phyloP scores from a whole-genome alignment of 2,113 vertebrate genomes.

The Rallus limicola region DNA sequence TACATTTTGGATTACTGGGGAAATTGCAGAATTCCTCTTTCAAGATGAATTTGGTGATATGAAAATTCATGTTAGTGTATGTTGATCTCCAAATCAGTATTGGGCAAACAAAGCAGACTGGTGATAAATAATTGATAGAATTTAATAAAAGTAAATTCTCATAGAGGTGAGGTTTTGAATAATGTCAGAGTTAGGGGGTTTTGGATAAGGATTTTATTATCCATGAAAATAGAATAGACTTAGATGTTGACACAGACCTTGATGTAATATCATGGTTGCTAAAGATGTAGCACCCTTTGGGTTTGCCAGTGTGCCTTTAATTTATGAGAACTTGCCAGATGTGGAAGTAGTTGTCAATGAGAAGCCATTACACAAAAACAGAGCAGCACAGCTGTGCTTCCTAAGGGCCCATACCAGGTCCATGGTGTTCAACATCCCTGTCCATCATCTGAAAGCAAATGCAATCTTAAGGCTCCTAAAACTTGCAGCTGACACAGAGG shows the following conservation, averaged over 20 bases:
- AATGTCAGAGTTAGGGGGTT: background rate
- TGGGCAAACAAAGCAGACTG: background rate
- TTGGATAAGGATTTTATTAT: background rate
- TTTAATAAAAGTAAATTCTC: background rate
- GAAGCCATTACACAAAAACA: background rate
- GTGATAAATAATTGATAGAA: background rate
- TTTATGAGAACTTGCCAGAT: background rate
- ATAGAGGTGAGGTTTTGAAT: background rate
- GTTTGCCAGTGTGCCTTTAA: background rate
- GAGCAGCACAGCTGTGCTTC: background rate
- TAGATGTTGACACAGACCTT: background rate
- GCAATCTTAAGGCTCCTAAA: background rate
- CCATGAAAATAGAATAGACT: background rate
- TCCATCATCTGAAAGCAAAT: background rate
- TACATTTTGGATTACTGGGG: background rate
- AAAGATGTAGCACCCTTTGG: background rate
- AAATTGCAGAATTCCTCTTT: background rate
- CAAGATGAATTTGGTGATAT: background rate
- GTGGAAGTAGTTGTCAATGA: background rate
- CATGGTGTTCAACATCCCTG: background rate
- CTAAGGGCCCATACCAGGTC: background rate
- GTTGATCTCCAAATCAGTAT: background rate
- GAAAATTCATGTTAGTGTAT: background rate
- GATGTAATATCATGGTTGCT: background rate
- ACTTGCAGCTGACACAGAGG: background rate